Conservation (phyloP, 2,888 invertebrate species). For the Yponomeuta cagnagella region DNA sequence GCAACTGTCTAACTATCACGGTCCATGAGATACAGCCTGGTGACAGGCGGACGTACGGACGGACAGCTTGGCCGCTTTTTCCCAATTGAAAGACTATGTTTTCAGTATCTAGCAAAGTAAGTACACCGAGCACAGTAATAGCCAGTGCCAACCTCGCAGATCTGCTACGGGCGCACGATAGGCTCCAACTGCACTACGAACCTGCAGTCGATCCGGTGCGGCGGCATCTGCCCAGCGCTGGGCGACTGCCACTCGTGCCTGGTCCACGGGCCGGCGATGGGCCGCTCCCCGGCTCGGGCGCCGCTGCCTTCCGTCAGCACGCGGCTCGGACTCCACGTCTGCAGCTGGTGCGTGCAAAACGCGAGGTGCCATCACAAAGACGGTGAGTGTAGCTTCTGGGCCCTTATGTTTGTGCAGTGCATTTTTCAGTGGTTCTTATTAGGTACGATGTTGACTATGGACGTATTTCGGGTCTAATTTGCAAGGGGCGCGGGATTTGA, state of each 20-base stretch:
- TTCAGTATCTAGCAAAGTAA: no score
- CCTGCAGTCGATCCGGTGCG: constrained; percentile 89
- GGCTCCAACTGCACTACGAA: constrained; percentile 94
- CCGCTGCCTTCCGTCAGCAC: constrained; percentile 79
- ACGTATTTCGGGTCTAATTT: no score
- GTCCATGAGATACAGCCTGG: no score
- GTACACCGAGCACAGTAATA: no score
- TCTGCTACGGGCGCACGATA: constrained; percentile 88
- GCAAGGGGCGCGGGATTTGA: no score
- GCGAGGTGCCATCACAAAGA: constrained; percentile 92
- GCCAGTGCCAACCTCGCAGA: constrained; percentile 42
- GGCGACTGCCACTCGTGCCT: constrained; percentile 94
- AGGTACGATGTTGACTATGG: no score
- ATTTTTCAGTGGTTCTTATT: constrained; percentile 7
- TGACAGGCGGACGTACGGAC: no score
- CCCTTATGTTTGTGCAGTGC: background rate
- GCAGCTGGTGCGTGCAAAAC: constrained; percentile 96
- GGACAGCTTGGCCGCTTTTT: no score
- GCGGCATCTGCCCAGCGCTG: constrained; percentile 91
- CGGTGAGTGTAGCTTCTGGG: constrained; percentile 58
- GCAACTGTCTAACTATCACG: no score
- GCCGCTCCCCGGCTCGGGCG: constrained; percentile 45
- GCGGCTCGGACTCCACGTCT: constrained; percentile 85
- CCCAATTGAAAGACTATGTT: no score
- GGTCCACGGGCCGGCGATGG: constrained; percentile 82